A percentile compares a stretch with the other conserved stretches of the same genome.
phyloP scores from a whole-genome alignment of 2,113 vertebrate genomes.

The Strix uralensis region DNA sequence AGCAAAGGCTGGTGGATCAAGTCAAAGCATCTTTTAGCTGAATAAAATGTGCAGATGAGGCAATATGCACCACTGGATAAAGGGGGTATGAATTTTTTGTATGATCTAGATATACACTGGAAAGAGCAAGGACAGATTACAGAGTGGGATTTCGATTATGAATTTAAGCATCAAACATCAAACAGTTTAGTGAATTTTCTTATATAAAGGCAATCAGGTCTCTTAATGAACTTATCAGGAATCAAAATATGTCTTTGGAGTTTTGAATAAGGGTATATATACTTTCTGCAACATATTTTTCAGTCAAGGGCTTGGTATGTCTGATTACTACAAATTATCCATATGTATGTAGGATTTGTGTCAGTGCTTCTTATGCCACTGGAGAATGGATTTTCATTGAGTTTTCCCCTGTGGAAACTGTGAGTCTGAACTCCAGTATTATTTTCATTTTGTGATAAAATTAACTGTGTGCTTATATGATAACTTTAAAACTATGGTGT shows the following conservation, averaged over 20 bases:
- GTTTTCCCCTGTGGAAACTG: conserved; percentile 33
- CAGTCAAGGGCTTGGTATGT: background rate
- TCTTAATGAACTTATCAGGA: conserved; percentile 58
- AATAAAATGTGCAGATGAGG: background rate
- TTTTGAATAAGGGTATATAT: conserved; percentile 4
- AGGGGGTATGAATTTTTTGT: background rate
- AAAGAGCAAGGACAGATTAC: background rate
- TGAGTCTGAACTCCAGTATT: background rate
- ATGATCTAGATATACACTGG: background rate
- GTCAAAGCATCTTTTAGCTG: background rate
- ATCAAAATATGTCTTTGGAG: conserved; percentile 42
- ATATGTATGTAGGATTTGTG: conserved; percentile 69
- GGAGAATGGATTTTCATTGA: conserved; percentile 45
- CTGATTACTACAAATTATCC: conserved; percentile 68
- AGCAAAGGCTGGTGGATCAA: background rate
- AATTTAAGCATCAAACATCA: background rate
- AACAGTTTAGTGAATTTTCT: background rate
- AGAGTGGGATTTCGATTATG: background rate
- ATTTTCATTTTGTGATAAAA: conserved; percentile 46
- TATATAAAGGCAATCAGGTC: background rate
- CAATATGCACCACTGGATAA: background rate
- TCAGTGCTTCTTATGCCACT: conserved; percentile 26
- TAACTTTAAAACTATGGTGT: background rate
- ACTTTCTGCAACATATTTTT: conserved; percentile 25
- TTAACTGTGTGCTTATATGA: background rate